phyloP scores from a whole-genome alignment of 2,888 invertebrate species.

The Pterobdella sp. region DNA sequence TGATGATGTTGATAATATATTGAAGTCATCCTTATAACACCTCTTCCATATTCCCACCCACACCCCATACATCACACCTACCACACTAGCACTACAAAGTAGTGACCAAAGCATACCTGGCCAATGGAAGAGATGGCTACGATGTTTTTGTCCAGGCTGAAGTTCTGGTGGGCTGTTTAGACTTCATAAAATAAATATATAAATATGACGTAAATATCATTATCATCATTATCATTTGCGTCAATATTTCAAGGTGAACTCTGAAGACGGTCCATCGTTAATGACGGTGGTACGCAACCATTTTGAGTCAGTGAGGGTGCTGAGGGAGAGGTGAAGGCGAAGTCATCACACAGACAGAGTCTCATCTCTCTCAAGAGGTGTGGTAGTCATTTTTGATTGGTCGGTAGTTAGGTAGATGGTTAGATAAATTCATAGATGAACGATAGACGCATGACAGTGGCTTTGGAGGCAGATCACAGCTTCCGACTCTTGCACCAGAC shows the following conservation, averaged over 20 bases:
- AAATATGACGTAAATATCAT: too few relatives aligned
- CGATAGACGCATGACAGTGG: too few relatives aligned
- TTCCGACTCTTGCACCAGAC: too few relatives aligned
- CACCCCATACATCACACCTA: neutral
- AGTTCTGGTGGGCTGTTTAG: conserved; percentile 59
- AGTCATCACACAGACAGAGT: conserved; percentile 36
- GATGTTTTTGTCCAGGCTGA: conserved; percentile 67
- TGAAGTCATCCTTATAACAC: neutral
- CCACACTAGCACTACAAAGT: conserved; percentile 63
- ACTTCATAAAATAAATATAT: too few relatives aligned
- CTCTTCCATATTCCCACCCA: neutral
- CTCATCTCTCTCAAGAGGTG: conserved; percentile 61
- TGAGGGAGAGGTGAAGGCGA: conserved; percentile 60
- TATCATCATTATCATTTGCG: neutral
- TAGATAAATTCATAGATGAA: too few relatives aligned
- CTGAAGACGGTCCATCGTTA: conserved; percentile 76
- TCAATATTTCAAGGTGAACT: conserved; percentile 63
- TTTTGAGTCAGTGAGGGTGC: conserved; percentile 75
- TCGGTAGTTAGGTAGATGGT: too few relatives aligned
- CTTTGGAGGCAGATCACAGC: too few relatives aligned
- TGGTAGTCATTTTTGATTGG: too few relatives aligned
- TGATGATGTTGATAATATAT: neutral
- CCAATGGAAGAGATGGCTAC: conserved; percentile 76
- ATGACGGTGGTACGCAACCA: conserved; percentile 79
- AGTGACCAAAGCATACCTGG: conserved; percentile 73